phyloP scores from a whole-genome alignment of 2,888 invertebrate genomes.

The Microctonus brassicae region DNA sequence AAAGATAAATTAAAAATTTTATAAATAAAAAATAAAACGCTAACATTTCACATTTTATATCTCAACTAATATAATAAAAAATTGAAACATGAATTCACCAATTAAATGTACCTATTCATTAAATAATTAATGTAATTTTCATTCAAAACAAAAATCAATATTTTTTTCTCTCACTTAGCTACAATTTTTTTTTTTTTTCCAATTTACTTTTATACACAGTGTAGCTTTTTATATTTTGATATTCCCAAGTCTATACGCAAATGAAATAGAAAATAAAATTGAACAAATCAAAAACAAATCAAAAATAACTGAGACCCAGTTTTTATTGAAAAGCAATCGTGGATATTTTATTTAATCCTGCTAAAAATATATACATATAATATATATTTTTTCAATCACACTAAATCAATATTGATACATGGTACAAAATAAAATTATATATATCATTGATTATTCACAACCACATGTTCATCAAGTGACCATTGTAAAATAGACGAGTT shows the following conservation, averaged over 20 bases:
- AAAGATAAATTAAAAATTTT: not conserved
- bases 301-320: not conserved
- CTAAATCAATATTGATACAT: conserved; percentile 37
- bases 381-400: conserved; percentile 15
- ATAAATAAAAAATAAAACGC: not conserved
- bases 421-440: not conserved
- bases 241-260: not conserved
- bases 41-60: not conserved
- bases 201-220: no score
- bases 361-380: conserved; percentile 6
- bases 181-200: not conserved
- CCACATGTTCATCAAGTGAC: conserved; percentile 11
- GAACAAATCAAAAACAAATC: not conserved
- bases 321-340: conserved; percentile 14
- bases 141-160: not conserved
- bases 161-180: not conserved
- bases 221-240: not conserved
- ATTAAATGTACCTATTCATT: not conserved
- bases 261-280: conserved; percentile 1
- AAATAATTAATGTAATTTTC: not conserved
- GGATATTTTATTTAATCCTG: not conserved
- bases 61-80: not conserved
- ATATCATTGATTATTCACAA: conserved; percentile 28
- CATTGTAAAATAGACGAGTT: conserved; percentile 21
- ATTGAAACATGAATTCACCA: not conserved